A percentile compares a stretch with the other conserved stretches of the same genome.
Conservation (phyloP, 2,113 vertebrate species). For the Crotalus viridis region DNA sequence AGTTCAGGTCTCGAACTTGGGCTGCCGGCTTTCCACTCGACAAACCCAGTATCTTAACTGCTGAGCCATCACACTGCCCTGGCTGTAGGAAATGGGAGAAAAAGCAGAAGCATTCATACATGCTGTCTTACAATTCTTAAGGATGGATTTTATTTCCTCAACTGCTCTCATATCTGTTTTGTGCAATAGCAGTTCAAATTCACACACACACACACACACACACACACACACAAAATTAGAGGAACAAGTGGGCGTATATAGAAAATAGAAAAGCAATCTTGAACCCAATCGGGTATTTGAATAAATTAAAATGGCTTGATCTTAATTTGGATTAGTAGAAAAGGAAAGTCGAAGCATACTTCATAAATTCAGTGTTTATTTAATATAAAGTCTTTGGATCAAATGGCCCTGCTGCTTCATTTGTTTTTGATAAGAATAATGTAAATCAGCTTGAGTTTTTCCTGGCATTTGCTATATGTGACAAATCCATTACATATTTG, state of each 20-base stretch:
- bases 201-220: background rate
- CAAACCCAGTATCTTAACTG: background rate
- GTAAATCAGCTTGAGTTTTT: background rate
- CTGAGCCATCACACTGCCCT: background rate
- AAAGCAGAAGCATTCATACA: background rate
- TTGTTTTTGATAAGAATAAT: background rate
- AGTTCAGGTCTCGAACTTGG: background rate
- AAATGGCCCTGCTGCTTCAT: background rate
- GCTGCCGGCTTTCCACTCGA: background rate
- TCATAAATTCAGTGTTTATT: background rate
- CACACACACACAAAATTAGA: background rate
- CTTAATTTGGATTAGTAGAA: background rate
- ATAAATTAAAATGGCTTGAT: background rate
- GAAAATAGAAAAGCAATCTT: background rate
- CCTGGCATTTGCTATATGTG: background rate
- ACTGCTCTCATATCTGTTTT: background rate
- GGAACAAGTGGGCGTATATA: background rate
- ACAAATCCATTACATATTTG: background rate
- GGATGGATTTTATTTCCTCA: background rate
- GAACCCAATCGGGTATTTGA: background rate
- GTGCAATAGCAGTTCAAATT: background rate
- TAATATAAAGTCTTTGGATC: background rate
- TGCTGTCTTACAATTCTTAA: background rate
- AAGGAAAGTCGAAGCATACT: background rate
- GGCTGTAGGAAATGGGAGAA: background rate